These are phyloP conservation scores for Hypena proboscidalis DNA, from an alignment of 2,888 invertebrate genomes.

Conservation along the genomic window DNA sequence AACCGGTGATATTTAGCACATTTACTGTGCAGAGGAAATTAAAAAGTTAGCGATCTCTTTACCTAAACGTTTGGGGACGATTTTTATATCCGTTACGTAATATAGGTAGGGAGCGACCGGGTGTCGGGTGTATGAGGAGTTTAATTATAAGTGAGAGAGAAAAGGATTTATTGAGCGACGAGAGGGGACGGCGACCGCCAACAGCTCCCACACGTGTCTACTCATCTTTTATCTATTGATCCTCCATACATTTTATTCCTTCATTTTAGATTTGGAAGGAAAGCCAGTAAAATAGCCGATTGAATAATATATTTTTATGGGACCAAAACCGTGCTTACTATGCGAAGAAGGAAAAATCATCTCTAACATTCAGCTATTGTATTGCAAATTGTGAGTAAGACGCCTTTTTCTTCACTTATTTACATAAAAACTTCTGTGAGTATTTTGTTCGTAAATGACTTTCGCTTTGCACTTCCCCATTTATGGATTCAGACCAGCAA, in stretches of 20 bases:
- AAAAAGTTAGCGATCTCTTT: constrained; percentile 33
- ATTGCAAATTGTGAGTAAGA: constrained; percentile 81
- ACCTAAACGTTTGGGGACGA: constrained; percentile 3
- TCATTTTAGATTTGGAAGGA: constrained; percentile 70
- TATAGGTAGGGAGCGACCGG: background rate
- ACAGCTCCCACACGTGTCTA: constrained; percentile 42
- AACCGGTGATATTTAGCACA: constrained; percentile 32
- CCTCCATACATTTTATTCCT: constrained; percentile 70
- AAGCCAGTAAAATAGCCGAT: constrained; percentile 76
- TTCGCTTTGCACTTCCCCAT: constrained; percentile 67
- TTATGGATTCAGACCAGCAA: constrained; percentile 39
- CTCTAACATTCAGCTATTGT: constrained; percentile 79
- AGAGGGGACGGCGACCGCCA: constrained; percentile 24
- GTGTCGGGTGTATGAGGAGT: background rate
- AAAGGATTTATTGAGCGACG: constrained; percentile 17
- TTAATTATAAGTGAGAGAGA: constrained; percentile 13
- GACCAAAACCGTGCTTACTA: constrained; percentile 75
- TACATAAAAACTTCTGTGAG: constrained; percentile 76
- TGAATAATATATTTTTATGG: constrained; percentile 83
- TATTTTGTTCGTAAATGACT: constrained; percentile 76
- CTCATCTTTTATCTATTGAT: constrained; percentile 61
- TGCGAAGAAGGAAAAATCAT: constrained; percentile 81
- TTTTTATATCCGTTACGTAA: constrained; percentile 3
- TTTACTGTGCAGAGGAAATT: constrained; percentile 36
- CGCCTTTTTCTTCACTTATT: constrained; percentile 76